A percentile compares a stretch with the other conserved stretches of the same genome.
Evolutionary conservation across 2,888 invertebrate genomes (phyloP).

Genomic region (Machimus rusticus): DNA sequence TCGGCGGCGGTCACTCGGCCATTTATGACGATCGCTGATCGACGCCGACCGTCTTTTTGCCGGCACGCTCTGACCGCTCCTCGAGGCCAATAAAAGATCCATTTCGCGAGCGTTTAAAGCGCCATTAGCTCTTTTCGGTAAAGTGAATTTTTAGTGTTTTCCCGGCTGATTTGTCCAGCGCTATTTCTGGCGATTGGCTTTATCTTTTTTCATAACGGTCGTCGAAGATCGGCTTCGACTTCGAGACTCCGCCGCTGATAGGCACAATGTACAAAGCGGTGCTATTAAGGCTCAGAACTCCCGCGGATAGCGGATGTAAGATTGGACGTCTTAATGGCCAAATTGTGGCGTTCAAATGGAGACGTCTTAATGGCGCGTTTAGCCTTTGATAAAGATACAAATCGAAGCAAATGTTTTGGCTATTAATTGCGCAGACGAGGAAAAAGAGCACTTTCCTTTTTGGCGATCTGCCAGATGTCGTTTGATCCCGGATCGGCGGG

Average conservation of each 20-base stretch:
- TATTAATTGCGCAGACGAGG: not conserved
- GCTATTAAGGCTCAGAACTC: not conserved
- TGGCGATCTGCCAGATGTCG: not conserved
- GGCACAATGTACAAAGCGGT: not conserved
- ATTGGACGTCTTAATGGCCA: not conserved
- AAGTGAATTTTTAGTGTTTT: not conserved
- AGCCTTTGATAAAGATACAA: not conserved
- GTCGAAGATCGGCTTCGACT: not conserved
- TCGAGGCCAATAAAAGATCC: not conserved
- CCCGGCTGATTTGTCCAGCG: not conserved
- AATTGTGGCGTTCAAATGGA: not conserved
- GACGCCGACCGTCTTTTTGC: not conserved
- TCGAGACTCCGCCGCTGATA: not conserved
- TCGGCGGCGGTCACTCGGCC: not conserved
- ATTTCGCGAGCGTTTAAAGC: not conserved
- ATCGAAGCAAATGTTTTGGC: not conserved
- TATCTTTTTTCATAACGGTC: not conserved
- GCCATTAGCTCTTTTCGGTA: not conserved
- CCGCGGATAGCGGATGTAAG: not conserved
- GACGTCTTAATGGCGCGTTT: not conserved
- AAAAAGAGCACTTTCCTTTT: not conserved
- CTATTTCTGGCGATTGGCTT: not conserved
- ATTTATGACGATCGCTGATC: not conserved
- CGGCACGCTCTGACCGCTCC: not conserved
- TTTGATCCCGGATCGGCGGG: not conserved